phyloP scores from a whole-genome alignment of 2,888 invertebrate genomes.

The Norana najaformis region DNA sequence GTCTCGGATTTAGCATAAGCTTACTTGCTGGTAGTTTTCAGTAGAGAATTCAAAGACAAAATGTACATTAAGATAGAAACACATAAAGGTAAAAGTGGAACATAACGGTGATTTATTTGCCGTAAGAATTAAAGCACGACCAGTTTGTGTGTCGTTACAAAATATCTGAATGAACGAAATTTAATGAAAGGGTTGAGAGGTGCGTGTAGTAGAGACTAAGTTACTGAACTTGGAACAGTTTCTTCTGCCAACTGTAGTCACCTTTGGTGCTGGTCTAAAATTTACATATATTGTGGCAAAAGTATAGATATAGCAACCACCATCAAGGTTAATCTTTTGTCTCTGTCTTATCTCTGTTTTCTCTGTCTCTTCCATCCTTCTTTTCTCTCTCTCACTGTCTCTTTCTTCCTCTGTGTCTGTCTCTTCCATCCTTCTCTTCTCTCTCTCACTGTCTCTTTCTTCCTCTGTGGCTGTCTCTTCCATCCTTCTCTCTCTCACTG shows the following conservation, averaged over 20 bases:
- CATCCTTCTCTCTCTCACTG: neutral
- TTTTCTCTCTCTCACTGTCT: neutral
- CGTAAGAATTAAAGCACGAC: too few species aligned
- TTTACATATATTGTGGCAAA: neutral
- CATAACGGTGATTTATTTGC: too few species aligned
- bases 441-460: neutral
- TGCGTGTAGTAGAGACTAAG: too few species aligned
- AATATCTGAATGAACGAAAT: too few species aligned
- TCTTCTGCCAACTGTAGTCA: neutral
- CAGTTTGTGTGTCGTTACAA: neutral
- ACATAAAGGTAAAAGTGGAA: neutral
- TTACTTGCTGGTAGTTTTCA: neutral
- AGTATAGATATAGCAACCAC: neutral
- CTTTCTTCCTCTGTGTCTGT: neutral
- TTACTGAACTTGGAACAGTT: neutral
- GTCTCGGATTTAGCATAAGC: too few species aligned
- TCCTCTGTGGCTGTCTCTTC: neutral
- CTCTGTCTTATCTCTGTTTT: neutral
- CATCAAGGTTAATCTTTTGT: neutral
- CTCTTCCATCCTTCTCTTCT: neutral
- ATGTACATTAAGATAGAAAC: neutral
- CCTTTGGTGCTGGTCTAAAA: neutral
- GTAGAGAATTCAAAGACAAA: neutral
- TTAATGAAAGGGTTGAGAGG: too few species aligned
- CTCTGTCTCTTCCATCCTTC: neutral